A percentile compares a stretch with the other conserved stretches of the same genome.
These are phyloP conservation scores for Tinea trinotella DNA, from an alignment of 2,888 invertebrate species.

Conservation along the genomic window DNA sequence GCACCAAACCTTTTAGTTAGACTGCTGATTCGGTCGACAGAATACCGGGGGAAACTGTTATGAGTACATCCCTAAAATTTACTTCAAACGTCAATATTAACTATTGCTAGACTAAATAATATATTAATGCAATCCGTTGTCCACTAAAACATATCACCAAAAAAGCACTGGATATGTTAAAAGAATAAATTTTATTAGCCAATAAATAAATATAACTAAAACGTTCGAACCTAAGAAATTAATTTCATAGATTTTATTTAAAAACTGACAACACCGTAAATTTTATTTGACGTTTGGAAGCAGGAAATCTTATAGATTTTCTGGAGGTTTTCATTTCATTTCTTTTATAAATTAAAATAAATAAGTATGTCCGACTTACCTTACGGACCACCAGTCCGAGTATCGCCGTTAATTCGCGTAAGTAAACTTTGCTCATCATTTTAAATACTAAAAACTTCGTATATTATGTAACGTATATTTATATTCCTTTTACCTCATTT, in stretches of 20 bases:
- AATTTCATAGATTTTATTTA: too few species aligned
- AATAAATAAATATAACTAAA: too few species aligned
- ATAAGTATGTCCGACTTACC: slow-evolving; percentile 54
- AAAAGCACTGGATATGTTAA: too few species aligned
- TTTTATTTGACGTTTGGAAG: background rate
- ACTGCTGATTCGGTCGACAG: too few species aligned
- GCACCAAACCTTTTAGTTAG: too few species aligned
- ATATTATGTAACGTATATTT: slow-evolving; percentile 22
- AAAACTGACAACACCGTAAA: background rate
- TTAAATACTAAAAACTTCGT: slow-evolving; percentile 21
- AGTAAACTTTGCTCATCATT: slow-evolving; percentile 28
- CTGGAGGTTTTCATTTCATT: background rate
- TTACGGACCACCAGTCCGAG: slow-evolving; percentile 79
- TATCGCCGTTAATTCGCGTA: slow-evolving; percentile 88
- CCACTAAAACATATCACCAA: too few species aligned
- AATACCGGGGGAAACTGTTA: background rate
- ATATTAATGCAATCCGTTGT: background rate
- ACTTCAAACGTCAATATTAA: background rate
- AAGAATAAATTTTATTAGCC: too few species aligned
- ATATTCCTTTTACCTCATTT: background rate
- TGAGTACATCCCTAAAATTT: background rate
- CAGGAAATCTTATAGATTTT: background rate
- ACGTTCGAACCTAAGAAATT: too few species aligned
- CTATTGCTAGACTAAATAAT: background rate
- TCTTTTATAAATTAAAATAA: background rate